Percentiles rank a stretch among this genome's conserved stretches.
These are phyloP conservation scores for Drosophila trapezifrons DNA, from an alignment of 1,140 invertebrate species.

Conservation along the genomic window DNA sequence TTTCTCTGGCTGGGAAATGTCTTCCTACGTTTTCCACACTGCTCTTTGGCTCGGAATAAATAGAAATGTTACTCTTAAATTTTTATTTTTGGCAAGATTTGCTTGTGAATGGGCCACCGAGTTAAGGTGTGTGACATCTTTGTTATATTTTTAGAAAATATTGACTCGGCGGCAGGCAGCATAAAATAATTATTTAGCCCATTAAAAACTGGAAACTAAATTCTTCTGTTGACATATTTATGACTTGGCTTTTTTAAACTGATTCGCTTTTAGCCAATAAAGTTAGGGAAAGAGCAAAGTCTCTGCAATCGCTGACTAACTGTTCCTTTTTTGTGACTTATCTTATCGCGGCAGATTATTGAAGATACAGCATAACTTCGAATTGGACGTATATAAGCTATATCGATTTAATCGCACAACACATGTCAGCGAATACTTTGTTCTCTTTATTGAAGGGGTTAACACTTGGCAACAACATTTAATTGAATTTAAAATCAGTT, in stretches of 20 bases:
- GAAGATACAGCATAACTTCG: conserved; percentile 41
- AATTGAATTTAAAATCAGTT: neutral
- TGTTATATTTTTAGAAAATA: conserved; percentile 25
- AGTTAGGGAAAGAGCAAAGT: conserved; percentile 18
- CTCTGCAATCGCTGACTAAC: conserved; percentile 4
- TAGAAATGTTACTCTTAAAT: conserved; percentile 6
- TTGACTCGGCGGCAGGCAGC: conserved; percentile 4
- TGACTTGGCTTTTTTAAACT: conserved; percentile 11
- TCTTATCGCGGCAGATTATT: conserved; percentile 40
- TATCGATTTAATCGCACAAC: conserved; percentile 44
- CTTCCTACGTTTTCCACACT: conserved; percentile 17
- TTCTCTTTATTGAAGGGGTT: no score
- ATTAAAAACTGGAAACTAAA: neutral
- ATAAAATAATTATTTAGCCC: conserved; percentile 28
- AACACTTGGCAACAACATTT: neutral
- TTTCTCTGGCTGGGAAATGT: conserved; percentile 49
- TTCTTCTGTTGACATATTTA: conserved; percentile 12
- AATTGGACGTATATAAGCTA: conserved; percentile 32
- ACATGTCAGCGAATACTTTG: conserved; percentile 24
- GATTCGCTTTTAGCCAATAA: conserved; percentile 12
- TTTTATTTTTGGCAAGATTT: conserved; percentile 15
- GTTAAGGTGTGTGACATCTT: conserved; percentile 26
- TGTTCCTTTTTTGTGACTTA: conserved; percentile 6
- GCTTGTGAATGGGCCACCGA: conserved; percentile 39
- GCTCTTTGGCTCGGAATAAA: conserved; percentile 20